phyloP scores from a whole-genome alignment of 2,797 vertebrate genomes.

The Macropodus opercularis region DNA sequence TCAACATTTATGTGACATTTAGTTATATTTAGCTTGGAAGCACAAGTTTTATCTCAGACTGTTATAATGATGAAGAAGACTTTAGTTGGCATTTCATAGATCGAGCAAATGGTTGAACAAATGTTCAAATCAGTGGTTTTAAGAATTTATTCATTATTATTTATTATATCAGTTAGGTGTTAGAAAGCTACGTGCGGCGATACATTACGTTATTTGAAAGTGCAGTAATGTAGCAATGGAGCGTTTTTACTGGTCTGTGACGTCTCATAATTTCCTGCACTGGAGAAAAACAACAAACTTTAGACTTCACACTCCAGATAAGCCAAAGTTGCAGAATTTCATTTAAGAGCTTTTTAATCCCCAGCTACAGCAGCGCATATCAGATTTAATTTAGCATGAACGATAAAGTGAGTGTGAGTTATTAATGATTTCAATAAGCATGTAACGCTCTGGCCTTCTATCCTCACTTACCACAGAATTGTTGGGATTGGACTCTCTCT shows the following conservation, averaged over 20 bases:
- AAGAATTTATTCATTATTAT: too few relatives aligned
- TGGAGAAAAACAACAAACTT: background rate
- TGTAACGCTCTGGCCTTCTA: slow-evolving; percentile 24
- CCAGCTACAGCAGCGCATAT: slow-evolving; percentile 16
- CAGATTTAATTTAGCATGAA: slow-evolving; percentile 49
- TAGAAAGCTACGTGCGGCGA: too few relatives aligned
- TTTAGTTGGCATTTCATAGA: too few relatives aligned
- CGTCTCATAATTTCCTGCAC: background rate
- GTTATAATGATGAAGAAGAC: too few relatives aligned
- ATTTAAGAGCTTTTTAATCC: slow-evolving; percentile 21
- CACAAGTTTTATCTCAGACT: too few relatives aligned
- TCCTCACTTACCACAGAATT: slow-evolving; percentile 37
- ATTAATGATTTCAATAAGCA: slow-evolving; percentile 48
- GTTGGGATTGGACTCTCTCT: slow-evolving; percentile 38
- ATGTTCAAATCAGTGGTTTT: too few relatives aligned
- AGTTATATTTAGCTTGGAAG: background rate
- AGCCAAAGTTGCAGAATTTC: slow-evolving; percentile 16
- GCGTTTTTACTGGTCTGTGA: background rate
- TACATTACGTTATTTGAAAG: too few relatives aligned
- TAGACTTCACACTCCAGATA: too few relatives aligned
- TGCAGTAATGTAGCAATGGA: too few relatives aligned
- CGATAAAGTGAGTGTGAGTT: slow-evolving; percentile 41
- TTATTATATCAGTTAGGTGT: too few relatives aligned
- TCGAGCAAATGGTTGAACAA: too few relatives aligned
- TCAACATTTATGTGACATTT: background rate